These are phyloP conservation scores for Drosophila watanabei DNA, from an alignment of 1,140 invertebrate species.

Conservation along the genomic window DNA sequence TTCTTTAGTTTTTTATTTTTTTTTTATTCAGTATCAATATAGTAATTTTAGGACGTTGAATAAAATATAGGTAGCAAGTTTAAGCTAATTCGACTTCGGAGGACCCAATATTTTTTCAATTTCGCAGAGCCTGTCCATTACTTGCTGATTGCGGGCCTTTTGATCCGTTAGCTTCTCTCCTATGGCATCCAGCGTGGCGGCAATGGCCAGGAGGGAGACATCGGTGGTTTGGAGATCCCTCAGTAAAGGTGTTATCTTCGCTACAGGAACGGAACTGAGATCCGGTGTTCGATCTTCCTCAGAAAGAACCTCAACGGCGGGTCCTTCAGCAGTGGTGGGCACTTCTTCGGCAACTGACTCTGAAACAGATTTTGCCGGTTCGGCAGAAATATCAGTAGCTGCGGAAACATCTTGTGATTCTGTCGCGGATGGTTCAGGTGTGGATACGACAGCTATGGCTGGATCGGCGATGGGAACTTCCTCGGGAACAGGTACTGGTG, in stretches of 20 bases:
- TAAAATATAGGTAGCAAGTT: not conserved
- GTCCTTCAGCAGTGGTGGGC: not conserved
- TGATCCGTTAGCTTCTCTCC: conserved; percentile 64
- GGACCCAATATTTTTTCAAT: conserved; percentile 68
- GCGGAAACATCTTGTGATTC: not conserved
- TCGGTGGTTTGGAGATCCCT: conserved; percentile 64
- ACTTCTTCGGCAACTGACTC: not conserved
- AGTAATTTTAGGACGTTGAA: too few species aligned
- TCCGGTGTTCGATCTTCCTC: conserved; percentile 17
- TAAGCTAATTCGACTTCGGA: conserved; percentile 27
- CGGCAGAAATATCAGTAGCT: not conserved
- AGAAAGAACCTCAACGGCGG: not conserved
- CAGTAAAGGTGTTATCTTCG: conserved; percentile 59
- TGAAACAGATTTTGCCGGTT: not conserved
- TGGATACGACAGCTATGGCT: not conserved
- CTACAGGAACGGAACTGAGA: conserved; percentile 41
- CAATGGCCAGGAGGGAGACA: conserved; percentile 59
- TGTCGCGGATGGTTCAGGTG: not conserved
- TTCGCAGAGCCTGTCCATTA: conserved; percentile 68
- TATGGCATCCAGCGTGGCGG: conserved; percentile 64
- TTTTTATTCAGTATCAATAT: not conserved
- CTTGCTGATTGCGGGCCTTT: conserved; percentile 60
- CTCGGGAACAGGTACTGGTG: not conserved
- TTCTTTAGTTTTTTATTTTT: not conserved
- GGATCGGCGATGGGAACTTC: not conserved